These are phyloP conservation scores for Papilio helenus DNA, from an alignment of 1,140 invertebrate genomes.

Conservation along the genomic window DNA sequence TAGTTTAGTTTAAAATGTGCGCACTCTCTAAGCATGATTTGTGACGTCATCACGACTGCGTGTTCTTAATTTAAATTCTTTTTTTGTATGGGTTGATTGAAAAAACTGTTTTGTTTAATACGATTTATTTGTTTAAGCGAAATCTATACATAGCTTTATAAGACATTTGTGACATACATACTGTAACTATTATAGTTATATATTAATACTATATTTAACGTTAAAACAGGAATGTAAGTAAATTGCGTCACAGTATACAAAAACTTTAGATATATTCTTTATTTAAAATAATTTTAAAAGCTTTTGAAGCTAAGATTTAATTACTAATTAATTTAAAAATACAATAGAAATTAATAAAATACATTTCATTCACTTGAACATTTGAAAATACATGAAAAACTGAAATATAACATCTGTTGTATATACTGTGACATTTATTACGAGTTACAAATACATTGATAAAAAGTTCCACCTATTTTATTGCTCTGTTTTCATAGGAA, in stretches of 20 bases:
- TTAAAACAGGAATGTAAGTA: constrained; percentile 26
- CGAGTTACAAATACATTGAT: constrained; percentile 1
- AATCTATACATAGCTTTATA: constrained; percentile 61
- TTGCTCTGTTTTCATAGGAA: constrained; percentile 25
- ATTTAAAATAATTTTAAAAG: background rate
- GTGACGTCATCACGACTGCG: no score
- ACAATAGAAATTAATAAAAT: background rate
- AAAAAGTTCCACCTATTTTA: constrained; percentile 4
- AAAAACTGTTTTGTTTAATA: constrained; percentile 52
- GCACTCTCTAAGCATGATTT: no score
- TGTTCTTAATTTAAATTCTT: background rate
- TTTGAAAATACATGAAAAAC: background rate
- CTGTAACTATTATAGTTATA: constrained; percentile 37
- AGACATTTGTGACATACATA: constrained; percentile 47
- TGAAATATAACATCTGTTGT: background rate
- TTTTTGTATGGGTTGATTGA: constrained; percentile 32
- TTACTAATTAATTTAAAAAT: background rate
- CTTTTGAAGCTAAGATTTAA: background rate
- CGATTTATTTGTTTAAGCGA: constrained; percentile 62
- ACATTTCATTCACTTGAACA: background rate
- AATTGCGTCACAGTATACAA: constrained; percentile 4
- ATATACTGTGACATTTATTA: constrained; percentile 8
- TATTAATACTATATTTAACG: constrained; percentile 3
- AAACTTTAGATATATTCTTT: background rate
- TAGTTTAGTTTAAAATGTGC: no score